phyloP scores from a whole-genome alignment of 2,797 vertebrate species.

The Spatula clypeata region DNA sequence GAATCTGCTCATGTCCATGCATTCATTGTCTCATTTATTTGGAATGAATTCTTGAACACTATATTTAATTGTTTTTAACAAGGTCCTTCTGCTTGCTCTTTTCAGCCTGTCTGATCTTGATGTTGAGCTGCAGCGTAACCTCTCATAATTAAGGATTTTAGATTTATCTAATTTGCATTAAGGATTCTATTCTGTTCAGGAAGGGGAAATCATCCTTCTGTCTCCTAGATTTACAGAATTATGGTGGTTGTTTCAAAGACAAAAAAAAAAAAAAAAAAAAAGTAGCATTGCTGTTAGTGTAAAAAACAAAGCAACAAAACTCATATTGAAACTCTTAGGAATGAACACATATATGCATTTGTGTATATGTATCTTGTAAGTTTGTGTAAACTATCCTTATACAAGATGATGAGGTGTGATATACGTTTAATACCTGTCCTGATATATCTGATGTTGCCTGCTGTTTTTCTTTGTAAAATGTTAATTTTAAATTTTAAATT shows the following conservation, averaged over 20 bases:
- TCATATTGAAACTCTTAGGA: background rate
- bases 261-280: background rate
- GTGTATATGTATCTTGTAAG: background rate
- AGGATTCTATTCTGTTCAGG: background rate
- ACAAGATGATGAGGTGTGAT: background rate
- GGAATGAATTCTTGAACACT: background rate
- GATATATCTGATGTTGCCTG: background rate
- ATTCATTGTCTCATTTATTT: background rate
- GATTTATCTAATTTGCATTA: background rate
- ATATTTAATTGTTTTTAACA: background rate
- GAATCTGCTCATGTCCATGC: background rate
- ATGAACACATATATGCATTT: background rate
- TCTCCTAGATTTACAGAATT: background rate
- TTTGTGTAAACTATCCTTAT: background rate
- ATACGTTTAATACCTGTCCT: background rate
- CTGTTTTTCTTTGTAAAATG: background rate
- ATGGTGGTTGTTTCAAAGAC: background rate
- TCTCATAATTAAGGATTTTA: background rate
- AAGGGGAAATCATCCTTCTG: background rate
- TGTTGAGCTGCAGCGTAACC: background rate
- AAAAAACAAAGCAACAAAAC: background rate
- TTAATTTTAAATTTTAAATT: background rate
- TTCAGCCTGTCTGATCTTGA: background rate
- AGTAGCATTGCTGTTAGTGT: background rate
- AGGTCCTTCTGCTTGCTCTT: background rate